Conservation (phyloP, 1,140 invertebrate genomes). For the Drosophila serrata region DNA sequence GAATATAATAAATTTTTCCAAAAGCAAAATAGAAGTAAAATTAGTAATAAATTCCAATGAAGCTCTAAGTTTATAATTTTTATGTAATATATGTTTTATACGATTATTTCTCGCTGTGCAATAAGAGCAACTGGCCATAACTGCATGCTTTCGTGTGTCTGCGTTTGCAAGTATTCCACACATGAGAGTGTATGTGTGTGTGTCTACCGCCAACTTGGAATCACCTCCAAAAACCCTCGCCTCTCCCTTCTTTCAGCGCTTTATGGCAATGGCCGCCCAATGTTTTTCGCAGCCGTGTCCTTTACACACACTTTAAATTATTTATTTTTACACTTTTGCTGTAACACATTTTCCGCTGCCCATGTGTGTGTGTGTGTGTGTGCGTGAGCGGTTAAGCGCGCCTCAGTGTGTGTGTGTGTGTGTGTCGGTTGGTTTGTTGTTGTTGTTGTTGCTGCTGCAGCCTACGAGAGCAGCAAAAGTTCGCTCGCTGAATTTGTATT, state of each 20-base stretch:
- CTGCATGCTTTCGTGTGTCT: slow-evolving; percentile 22
- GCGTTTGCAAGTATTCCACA: slow-evolving; percentile 7
- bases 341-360: slow-evolving; percentile 69
- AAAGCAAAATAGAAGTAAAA: neutral
- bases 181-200: slow-evolving; percentile 13
- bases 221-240: slow-evolving; percentile 54
- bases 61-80: no score
- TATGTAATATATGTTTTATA: neutral
- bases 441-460: slow-evolving; percentile 33
- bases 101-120: slow-evolving; percentile 9
- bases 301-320: slow-evolving; percentile 83
- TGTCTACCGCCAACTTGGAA: slow-evolving; percentile 57
- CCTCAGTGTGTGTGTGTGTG: slow-evolving; percentile 13
- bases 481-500: slow-evolving; percentile 60
- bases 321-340: slow-evolving; percentile 83
- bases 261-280: slow-evolving; percentile 67
- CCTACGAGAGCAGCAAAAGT: slow-evolving; percentile 43
- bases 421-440: slow-evolving; percentile 5
- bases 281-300: slow-evolving; percentile 75
- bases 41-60: no score
- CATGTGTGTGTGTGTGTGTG: slow-evolving; percentile 21
- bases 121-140: slow-evolving; percentile 30
- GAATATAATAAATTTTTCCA: neutral
- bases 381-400: slow-evolving; percentile 31
- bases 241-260: slow-evolving; percentile 46